Conservation (phyloP, 2,113 vertebrate genomes). For the Pollachius pollachius region DNA sequence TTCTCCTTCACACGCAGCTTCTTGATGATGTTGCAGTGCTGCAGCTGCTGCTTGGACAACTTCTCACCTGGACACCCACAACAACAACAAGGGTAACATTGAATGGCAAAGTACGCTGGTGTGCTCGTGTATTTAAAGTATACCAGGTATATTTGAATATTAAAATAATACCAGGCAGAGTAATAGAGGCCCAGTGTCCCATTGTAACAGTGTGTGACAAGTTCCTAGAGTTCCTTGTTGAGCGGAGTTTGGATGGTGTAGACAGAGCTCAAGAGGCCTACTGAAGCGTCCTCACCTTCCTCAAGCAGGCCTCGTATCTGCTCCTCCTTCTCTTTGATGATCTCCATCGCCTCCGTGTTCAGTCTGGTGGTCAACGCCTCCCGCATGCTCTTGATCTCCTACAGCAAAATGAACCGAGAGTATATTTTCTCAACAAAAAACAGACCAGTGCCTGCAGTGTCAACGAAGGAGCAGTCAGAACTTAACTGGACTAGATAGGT, state of each 20-base stretch:
- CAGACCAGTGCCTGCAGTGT: neutral
- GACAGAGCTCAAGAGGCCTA: neutral
- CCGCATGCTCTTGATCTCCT: conserved; percentile 92
- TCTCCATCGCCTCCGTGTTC: conserved; percentile 88
- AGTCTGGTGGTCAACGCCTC: conserved; percentile 89
- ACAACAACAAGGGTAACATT: neutral
- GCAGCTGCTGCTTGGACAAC: conserved; percentile 95
- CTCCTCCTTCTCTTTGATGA: conserved; percentile 95
- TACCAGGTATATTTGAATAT: too few species aligned
- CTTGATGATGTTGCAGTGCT: conserved; percentile 97
- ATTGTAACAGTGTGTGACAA: too few species aligned
- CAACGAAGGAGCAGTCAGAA: neutral
- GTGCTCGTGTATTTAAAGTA: too few species aligned
- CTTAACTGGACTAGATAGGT: neutral
- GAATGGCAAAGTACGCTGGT: neutral
- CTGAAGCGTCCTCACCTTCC: conserved; percentile 77
- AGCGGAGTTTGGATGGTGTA: neutral
- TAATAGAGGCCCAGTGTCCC: too few species aligned
- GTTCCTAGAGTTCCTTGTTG: neutral
- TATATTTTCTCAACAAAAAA: neutral
- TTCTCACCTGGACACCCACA: conserved; percentile 83
- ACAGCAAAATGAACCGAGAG: conserved; percentile 1
- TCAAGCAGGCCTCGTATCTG: conserved; percentile 96
- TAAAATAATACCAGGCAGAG: too few species aligned
- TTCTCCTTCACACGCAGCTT: conserved; percentile 94